Conservation (phyloP, 92 coral and sea anemone species). For the Bergia sp. region DNA sequence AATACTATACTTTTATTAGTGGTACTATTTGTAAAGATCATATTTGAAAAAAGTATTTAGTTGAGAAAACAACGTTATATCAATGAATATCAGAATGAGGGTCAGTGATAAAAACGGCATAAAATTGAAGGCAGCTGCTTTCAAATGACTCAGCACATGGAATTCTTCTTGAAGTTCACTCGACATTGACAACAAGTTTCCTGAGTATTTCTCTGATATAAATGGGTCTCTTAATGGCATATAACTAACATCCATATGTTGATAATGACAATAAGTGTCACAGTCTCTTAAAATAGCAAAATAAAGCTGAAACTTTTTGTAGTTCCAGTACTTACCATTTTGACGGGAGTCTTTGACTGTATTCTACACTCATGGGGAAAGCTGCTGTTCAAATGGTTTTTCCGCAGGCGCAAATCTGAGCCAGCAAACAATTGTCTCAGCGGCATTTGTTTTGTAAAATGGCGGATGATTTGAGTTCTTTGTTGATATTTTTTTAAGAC, state of each 20-base stretch:
- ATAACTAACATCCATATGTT: not conserved
- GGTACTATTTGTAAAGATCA: not conserved
- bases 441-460: conserved; percentile 11
- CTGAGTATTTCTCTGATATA: not conserved
- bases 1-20: not conserved
- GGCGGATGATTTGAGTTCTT: conserved; percentile 36
- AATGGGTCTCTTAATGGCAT: not conserved
- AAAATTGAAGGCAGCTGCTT: not conserved
- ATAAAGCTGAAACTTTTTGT: not conserved
- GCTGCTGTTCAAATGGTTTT: conserved; percentile 51
- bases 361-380: conserved; percentile 35
- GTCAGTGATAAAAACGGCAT: too few relatives aligned
- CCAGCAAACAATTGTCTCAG: conserved; percentile 56
- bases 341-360: conserved; percentile 37
- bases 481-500: not conserved
- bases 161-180: not conserved
- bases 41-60: too few relatives aligned
- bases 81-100: not conserved
- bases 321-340: conserved; percentile 60
- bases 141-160: conserved; percentile 78
- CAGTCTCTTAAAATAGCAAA: not conserved
- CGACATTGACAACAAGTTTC: not conserved
- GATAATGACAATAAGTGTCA: not conserved
- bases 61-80: not conserved
- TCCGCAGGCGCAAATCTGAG: conserved; percentile 51